Conservation (phyloP, 2,888 invertebrate genomes). For the Lomographa bimaculata region DNA sequence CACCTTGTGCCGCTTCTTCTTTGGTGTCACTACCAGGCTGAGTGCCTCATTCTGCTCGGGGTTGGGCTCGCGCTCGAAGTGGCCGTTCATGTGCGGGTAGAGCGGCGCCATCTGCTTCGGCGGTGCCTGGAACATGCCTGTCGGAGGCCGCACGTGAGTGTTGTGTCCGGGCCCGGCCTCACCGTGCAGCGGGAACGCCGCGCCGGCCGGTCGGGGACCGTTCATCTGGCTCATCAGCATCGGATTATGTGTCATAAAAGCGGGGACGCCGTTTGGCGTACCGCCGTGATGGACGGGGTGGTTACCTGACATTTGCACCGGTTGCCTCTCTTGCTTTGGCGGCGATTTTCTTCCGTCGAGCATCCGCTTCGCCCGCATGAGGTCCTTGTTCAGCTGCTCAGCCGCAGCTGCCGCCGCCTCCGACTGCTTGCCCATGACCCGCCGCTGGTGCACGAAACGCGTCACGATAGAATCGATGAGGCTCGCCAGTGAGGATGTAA, state of each 20-base stretch:
- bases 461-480: conserved; percentile 95
- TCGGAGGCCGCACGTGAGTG: conserved; percentile 84
- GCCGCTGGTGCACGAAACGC: conserved; percentile 91
- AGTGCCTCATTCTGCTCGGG: conserved; percentile 97
- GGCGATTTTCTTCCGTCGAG: conserved; percentile 94
- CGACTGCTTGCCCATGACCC: conserved; percentile 89
- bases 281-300: conserved; percentile 77
- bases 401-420: conserved; percentile 91
- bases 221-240: conserved; percentile 81
- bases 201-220: conserved; percentile 84
- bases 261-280: conserved; percentile 71
- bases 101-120: conserved; percentile 89
- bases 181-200: conserved; percentile 88
- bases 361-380: conserved; percentile 91
- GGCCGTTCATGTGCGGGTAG: conserved; percentile 86
- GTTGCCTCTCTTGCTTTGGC: conserved; percentile 87
- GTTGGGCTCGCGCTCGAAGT: conserved; percentile 87
- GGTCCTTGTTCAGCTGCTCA: conserved; percentile 93
- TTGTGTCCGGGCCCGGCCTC: conserved; percentile 80
- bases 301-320: conserved; percentile 83
- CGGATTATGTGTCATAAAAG: conserved; percentile 71
- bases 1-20: conserved; percentile 98
- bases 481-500: conserved; percentile 91
- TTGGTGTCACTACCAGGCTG: conserved; percentile 96
- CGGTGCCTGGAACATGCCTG: conserved; percentile 92